Percentiles rank a stretch among this genome's conserved stretches.
Conservation (phyloP, 1,140 invertebrate genomes). For the Drosophila murphyi region DNA sequence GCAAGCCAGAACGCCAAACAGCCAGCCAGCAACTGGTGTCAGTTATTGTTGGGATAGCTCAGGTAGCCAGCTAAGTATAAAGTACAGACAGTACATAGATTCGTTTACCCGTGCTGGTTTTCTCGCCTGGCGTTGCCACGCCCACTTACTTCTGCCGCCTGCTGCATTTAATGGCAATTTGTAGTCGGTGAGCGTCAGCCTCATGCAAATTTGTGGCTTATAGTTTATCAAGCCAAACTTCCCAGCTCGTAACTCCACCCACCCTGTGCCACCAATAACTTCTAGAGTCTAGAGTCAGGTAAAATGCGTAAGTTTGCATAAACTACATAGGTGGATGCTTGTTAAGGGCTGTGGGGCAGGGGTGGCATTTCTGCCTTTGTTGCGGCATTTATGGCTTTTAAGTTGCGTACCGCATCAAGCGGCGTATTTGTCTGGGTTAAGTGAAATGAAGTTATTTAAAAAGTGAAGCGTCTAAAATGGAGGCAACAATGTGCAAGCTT, state of each 20-base stretch:
- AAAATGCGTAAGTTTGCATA: constrained; percentile 76
- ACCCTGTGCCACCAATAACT: background rate
- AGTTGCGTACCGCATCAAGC: constrained; percentile 56
- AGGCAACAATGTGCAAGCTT: constrained; percentile 8
- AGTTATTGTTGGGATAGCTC: constrained; percentile 71
- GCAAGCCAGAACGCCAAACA: background rate
- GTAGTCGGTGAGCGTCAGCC: constrained; percentile 66
- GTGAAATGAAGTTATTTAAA: constrained; percentile 40
- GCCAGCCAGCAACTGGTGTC: constrained; percentile 71
- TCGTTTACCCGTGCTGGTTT: constrained; percentile 30
- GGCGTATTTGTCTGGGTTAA: constrained; percentile 40
- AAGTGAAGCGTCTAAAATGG: background rate
- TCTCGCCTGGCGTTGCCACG: constrained; percentile 26
- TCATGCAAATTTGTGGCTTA: constrained; percentile 81
- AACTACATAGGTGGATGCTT: constrained; percentile 61
- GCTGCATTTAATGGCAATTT: constrained; percentile 79
- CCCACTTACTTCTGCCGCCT: constrained; percentile 31
- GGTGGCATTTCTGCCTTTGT: constrained; percentile 48
- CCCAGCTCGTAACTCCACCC: constrained; percentile 18
- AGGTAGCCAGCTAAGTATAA: constrained; percentile 46
- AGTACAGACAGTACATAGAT: constrained; percentile 46
- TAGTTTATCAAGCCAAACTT: constrained; percentile 73
- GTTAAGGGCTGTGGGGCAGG: background rate
- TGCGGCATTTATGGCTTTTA: constrained; percentile 58
- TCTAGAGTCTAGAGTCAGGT: constrained; percentile 27